Conservation (phyloP, 2,113 vertebrate species). For the Poeciliopsis turrubarensis region DNA sequence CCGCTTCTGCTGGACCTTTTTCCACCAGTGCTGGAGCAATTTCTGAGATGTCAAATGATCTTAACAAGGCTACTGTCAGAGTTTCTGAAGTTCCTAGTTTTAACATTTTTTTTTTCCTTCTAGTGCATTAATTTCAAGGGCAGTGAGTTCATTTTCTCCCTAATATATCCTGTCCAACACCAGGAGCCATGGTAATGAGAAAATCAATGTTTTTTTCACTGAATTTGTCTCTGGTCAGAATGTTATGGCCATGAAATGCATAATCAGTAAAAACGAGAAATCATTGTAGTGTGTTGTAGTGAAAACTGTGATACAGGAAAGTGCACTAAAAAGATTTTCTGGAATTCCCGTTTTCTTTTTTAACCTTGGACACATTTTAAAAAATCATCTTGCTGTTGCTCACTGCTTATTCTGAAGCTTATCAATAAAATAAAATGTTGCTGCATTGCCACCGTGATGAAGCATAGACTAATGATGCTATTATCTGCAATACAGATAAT, state of each 20-base stretch:
- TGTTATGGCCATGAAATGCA: background rate
- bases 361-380: background rate
- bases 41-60: background rate
- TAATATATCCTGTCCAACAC: background rate
- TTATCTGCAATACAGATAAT: conserved; percentile 2
- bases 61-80: background rate
- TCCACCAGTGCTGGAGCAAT: background rate
- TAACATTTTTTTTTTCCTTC: background rate
- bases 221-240: background rate
- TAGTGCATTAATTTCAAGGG: background rate
- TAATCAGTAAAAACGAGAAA: background rate
- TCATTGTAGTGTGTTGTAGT: background rate
- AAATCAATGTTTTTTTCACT: background rate
- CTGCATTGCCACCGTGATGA: conserved; percentile 2
- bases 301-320: background rate
- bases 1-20: background rate
- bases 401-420: background rate
- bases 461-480: conserved; percentile 16
- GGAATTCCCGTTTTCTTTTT: background rate
- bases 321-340: background rate
- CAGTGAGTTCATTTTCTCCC: background rate
- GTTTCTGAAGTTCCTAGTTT: background rate
- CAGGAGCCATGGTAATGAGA: background rate
- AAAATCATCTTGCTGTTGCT: background rate
- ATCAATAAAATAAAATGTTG: background rate